Base-by-base conservation (phyloP, 1,140 invertebrate genomes). In the Euura lappo region DNA sequence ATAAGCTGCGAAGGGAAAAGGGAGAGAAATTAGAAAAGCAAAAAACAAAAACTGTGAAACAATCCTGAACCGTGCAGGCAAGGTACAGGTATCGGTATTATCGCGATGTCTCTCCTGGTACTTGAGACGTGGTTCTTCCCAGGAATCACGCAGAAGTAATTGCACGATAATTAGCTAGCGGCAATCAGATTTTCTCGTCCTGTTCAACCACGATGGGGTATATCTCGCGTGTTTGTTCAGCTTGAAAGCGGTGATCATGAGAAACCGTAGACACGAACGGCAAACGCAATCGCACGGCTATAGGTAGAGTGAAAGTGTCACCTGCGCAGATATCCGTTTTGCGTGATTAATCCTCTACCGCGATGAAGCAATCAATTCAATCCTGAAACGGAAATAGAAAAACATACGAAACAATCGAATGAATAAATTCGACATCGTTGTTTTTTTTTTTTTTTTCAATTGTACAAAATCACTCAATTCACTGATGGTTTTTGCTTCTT, bases 1-100 rank as follows among this genome's bases (percentile, higher is more conserved):
- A n/a, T n/a, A n/a, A 51, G 74, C 10, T 11, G 4, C 1, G 1
- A n/a, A 45, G 8, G 6, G 6, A 4, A 2, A 46, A 67, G 60
- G 44, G 13, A 28, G 2, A 51, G 43, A 47, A n/a, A 42, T 43
- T 4, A 1, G n/a, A 44, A 45, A 5, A 68, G 69, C 72, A 74
- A 74, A 75, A 76, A 70, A 77, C 65, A 64, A 71, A 73, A 28
- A 67, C 28, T 70, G 76, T 64, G 72, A 69, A 69, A 69, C 75
- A 45, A 74, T 74, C 72, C 74, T 77, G 76, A 70, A 68, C 72
- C 51, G 73, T 46, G 65, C 69, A 60, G 68, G 44, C 28, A 68
- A 47, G 51, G 73, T 72, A 64, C 71, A 45, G 28, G 28, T 11
- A 69, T 77, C 45, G 67, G 70, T 74, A 72, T 77, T 77, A 68